These are phyloP conservation scores for Chrosomus eos DNA, from an alignment of 2,797 vertebrate genomes.

Conservation along the genomic window DNA sequence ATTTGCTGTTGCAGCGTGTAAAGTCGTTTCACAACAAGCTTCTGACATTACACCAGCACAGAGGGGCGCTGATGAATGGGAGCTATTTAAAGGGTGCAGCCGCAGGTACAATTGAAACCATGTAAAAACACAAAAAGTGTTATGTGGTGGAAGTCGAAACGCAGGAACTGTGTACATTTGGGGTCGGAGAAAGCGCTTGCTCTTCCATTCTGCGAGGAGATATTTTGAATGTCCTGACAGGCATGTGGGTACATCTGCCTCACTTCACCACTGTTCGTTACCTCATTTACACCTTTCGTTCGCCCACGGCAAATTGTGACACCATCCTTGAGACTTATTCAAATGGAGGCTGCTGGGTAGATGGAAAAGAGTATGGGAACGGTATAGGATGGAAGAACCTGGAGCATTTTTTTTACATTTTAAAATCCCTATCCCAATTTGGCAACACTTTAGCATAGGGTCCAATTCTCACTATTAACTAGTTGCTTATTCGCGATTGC, in stretches of 20 bases:
- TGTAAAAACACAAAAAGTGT: conserved; percentile 47
- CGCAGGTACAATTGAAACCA: conserved; percentile 44
- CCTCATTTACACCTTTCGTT: conserved; percentile 47
- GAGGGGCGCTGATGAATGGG: conserved; percentile 29
- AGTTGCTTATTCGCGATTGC: too few species aligned
- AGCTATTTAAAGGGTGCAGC: conserved; percentile 51
- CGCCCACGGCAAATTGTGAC: conserved; percentile 8
- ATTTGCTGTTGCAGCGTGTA: conserved; percentile 41
- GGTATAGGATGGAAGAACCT: not conserved
- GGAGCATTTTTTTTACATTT: too few species aligned
- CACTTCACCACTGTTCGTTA: conserved; percentile 26
- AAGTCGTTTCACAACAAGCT: conserved; percentile 54
- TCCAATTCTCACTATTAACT: too few species aligned
- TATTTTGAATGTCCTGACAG: conserved; percentile 27
- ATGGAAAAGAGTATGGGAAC: not conserved
- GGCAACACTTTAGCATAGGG: too few species aligned
- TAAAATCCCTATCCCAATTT: too few species aligned
- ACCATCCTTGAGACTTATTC: conserved; percentile 20
- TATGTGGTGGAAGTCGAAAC: conserved; percentile 13
- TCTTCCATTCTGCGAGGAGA: conserved; percentile 20
- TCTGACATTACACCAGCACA: conserved; percentile 49
- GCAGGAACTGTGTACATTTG: not conserved
- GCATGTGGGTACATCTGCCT: conserved; percentile 40
- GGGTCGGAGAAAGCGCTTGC: not conserved
- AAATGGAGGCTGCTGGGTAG: conserved; percentile 33